Conservation (phyloP, 2,797 vertebrate genomes). For the Diceros bicornis region DNA sequence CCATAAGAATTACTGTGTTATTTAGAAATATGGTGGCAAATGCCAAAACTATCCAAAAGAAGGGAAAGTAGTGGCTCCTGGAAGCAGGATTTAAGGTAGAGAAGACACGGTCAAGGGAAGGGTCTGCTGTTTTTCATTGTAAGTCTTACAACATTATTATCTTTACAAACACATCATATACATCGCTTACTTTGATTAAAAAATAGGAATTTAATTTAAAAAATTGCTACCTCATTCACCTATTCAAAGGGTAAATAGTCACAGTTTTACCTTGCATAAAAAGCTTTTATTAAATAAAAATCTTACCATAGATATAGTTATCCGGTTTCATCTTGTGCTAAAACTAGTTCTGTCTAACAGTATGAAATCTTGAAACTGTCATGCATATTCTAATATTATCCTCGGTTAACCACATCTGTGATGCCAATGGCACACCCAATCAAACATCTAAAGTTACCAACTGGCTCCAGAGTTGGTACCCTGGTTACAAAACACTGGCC, state of each 20-base stretch:
- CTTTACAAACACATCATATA: not conserved
- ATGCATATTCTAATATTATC: conserved; percentile 64
- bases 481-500: conserved; percentile 76
- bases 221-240: not conserved
- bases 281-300: conserved; percentile 39
- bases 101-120: not conserved
- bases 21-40: not conserved
- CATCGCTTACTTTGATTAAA: conserved; percentile 5
- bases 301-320: conserved; percentile 43
- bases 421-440: conserved; percentile 55
- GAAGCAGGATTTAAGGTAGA: not conserved
- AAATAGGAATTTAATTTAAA: not conserved
- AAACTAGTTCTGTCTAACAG: conserved; percentile 56
- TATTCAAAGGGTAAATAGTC: conserved; percentile 3
- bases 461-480: conserved; percentile 60
- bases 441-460: conserved; percentile 68
- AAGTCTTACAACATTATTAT: conserved; percentile 23
- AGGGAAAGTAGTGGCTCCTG: not conserved
- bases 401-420: conserved; percentile 47
- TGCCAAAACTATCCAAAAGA: not conserved
- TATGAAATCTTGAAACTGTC: conserved; percentile 66
- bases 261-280: conserved; percentile 44
- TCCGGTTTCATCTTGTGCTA: conserved; percentile 63
- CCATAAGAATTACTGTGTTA: not conserved
- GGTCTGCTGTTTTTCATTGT: not conserved